Conservation (phyloP, 1,140 invertebrate genomes). For the Drosophila nigrodunni region DNA sequence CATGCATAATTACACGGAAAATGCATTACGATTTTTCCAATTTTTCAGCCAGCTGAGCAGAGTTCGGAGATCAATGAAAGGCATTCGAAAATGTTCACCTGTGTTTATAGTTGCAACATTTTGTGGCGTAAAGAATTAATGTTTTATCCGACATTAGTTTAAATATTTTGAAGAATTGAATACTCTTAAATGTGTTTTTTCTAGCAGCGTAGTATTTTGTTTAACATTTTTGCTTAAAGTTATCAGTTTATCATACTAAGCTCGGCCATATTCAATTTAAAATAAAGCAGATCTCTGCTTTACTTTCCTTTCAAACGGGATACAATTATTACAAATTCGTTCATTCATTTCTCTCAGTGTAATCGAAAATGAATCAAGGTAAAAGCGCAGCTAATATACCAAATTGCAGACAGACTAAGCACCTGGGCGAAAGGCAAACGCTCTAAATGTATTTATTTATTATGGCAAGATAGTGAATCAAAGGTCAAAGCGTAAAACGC, state of each 20-base stretch:
- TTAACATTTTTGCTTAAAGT: too few species aligned
- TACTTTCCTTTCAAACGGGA: too few species aligned
- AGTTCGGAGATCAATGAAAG: conserved; percentile 50
- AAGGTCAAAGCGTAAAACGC: conserved; percentile 70
- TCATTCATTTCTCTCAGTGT: conserved; percentile 14
- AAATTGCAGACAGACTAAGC: conserved; percentile 43
- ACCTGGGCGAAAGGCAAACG: background rate
- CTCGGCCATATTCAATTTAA: too few species aligned
- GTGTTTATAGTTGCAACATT: too few species aligned
- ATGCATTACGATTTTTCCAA: conserved; percentile 30
- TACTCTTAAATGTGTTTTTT: too few species aligned
- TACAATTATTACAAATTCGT: too few species aligned
- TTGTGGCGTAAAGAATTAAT: too few species aligned
- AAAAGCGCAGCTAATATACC: conserved; percentile 51
- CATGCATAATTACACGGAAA: conserved; percentile 54
- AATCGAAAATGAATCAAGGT: conserved; percentile 43
- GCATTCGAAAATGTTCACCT: background rate
- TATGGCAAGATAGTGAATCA: conserved; percentile 19
- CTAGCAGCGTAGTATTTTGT: too few species aligned
- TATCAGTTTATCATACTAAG: too few species aligned
- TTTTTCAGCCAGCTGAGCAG: background rate
- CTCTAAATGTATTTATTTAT: background rate
- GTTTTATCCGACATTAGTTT: too few species aligned
- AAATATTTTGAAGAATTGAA: too few species aligned
- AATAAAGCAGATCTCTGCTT: too few species aligned